Conservation (phyloP, 1,140 invertebrate species). For the Orchesella cincta region DNA sequence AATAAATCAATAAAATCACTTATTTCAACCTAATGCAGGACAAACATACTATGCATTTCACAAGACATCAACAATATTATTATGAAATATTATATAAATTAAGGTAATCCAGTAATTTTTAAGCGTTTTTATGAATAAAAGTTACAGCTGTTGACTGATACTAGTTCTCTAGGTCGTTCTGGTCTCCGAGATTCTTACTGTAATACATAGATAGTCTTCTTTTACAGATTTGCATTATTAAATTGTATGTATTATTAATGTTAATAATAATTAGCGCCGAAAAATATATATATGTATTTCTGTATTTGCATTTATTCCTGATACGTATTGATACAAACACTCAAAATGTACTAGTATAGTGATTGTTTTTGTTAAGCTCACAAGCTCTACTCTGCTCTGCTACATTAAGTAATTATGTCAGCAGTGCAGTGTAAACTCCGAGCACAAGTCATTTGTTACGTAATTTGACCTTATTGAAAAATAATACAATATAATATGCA, state of each 20-base stretch:
- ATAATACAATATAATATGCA: not conserved
- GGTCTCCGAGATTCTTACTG: conserved; percentile 16
- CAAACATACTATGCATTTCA: not conserved
- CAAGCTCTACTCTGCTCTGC: not conserved
- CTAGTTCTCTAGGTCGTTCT: conserved; percentile 2
- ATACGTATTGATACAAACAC: not conserved
- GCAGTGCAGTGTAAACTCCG: too few relatives aligned
- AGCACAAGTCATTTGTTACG: not conserved
- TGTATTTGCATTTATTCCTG: not conserved
- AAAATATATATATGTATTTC: too few relatives aligned
- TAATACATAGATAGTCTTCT: not conserved
- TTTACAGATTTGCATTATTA: not conserved
- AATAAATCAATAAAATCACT: too few relatives aligned
- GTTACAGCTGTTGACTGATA: conserved; percentile 8
- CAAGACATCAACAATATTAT: not conserved
- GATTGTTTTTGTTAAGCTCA: not conserved
- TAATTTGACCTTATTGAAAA: not conserved
- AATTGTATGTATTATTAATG: not conserved
- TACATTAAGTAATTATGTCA: too few relatives aligned
- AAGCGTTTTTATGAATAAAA: not conserved
- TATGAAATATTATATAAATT: not conserved
- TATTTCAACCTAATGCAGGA: not conserved
- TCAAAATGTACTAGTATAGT: too few relatives aligned
- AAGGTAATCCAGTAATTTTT: not conserved
- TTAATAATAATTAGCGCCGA: not conserved